These are phyloP conservation scores for Myathropa florea DNA, from an alignment of 2,888 invertebrate genomes.

Conservation along the genomic window DNA sequence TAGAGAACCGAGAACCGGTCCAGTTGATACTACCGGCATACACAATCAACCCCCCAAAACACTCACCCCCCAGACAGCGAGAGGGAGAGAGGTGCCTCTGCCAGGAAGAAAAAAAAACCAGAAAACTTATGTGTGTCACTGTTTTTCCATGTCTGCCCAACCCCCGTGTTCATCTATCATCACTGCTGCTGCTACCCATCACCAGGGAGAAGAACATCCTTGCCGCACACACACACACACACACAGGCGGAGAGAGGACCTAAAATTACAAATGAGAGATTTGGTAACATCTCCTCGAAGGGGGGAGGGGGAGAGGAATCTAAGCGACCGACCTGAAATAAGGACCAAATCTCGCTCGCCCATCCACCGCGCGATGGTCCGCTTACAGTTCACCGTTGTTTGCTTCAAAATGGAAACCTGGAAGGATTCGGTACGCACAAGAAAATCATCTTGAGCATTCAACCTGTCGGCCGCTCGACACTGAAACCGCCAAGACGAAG, in stretches of 20 bases:
- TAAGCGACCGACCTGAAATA: neutral
- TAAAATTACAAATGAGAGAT: slow-evolving; percentile 36
- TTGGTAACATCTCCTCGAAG: slow-evolving; percentile 41
- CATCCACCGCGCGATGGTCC: neutral
- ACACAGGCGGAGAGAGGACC: slow-evolving; percentile 16
- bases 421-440: slow-evolving; percentile 2
- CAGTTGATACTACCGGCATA: slow-evolving; percentile 56
- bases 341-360: neutral
- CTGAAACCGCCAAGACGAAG: slow-evolving; percentile 22
- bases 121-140: slow-evolving; percentile 59
- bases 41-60: slow-evolving; percentile 20
- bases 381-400: neutral
- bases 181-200: slow-evolving; percentile 22
- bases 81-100: neutral
- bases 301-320: neutral
- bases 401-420: slow-evolving; percentile 43
- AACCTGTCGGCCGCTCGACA: slow-evolving; percentile 53
- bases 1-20: slow-evolving; percentile 49
- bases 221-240: slow-evolving; percentile 22
- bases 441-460: slow-evolving; percentile 24
- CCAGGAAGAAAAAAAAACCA: neutral
- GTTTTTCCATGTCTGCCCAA: slow-evolving; percentile 60
- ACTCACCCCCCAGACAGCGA: neutral
- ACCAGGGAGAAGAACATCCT: slow-evolving; percentile 28
- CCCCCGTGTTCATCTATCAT: slow-evolving; percentile 57